Conservation (phyloP, 2,888 invertebrate species). For the Lissocephala sabroskyi region DNA sequence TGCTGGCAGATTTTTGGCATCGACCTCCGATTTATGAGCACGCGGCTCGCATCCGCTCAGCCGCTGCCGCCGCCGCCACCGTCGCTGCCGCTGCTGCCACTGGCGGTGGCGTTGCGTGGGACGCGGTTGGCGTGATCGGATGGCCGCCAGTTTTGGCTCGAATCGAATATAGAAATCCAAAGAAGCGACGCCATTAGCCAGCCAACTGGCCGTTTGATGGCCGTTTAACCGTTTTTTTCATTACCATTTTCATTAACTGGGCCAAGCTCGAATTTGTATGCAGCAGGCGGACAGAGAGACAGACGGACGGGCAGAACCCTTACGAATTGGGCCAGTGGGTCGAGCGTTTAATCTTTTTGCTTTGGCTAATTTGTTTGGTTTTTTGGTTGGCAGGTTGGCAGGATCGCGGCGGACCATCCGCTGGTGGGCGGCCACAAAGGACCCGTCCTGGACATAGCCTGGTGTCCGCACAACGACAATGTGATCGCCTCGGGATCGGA, state of each 20-base stretch:
- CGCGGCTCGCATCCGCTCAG: constrained; percentile 43
- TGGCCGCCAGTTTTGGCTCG: neutral
- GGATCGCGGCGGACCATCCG: constrained; percentile 94
- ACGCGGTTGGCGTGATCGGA: neutral
- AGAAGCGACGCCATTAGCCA: too few relatives aligned
- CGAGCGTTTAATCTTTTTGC: neutral
- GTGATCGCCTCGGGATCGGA: constrained; percentile 98
- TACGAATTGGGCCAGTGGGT: constrained; percentile 3
- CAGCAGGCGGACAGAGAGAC: too few relatives aligned
- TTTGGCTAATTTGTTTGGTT: neutral
- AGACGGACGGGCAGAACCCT: too few relatives aligned
- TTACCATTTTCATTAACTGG: too few relatives aligned
- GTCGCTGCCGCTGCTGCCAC: constrained; percentile 27
- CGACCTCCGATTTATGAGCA: constrained; percentile 6
- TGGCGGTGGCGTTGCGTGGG: constrained; percentile 30
- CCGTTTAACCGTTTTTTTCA: too few relatives aligned
- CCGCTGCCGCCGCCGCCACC: constrained; percentile 24
- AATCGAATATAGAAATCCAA: neutral
- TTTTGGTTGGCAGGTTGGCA: constrained; percentile 81
- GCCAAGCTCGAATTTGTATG: neutral
- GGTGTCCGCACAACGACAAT: constrained; percentile 99
- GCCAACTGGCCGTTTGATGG: too few relatives aligned
- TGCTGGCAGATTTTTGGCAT: constrained; percentile 15
- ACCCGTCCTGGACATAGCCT: constrained; percentile 95
- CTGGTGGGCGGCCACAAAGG: constrained; percentile 97